Evolutionary conservation across 2,888 invertebrate genomes (phyloP).

Genomic region (Xanthorhoe spadicearia): DNA sequence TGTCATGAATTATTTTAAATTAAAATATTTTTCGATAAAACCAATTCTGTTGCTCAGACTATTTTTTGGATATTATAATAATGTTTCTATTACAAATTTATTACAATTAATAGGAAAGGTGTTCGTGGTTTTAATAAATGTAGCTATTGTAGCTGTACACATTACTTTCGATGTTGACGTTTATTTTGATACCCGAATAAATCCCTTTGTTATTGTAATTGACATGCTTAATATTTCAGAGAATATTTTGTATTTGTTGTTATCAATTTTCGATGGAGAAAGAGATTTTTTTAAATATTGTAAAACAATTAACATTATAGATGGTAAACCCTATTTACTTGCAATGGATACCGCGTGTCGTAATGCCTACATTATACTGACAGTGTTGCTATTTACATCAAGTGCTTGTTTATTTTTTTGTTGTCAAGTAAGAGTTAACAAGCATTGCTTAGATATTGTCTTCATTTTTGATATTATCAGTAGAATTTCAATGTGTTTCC

Average conservation of each 20-base stretch:
- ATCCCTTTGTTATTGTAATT: neutral
- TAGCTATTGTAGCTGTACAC: neutral
- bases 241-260: neutral
- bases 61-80: neutral
- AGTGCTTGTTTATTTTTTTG: neutral
- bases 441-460: neutral
- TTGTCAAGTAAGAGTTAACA: neutral
- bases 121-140: neutral
- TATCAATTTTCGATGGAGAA: neutral
- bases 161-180: neutral
- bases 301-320: neutral
- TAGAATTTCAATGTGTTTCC: neutral
- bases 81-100: neutral
- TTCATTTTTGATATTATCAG: neutral
- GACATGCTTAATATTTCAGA: neutral
- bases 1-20: no score
- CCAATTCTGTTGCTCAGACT: neutral
- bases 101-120: neutral
- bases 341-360: neutral
- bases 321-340: neutral
- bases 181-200: neutral
- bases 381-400: neutral
- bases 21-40: neutral
- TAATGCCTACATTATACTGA: neutral
- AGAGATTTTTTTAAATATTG: neutral